Evolutionary conservation across 2,888 invertebrate genomes (phyloP).

Genomic region (Gortyna flavago): DNA sequence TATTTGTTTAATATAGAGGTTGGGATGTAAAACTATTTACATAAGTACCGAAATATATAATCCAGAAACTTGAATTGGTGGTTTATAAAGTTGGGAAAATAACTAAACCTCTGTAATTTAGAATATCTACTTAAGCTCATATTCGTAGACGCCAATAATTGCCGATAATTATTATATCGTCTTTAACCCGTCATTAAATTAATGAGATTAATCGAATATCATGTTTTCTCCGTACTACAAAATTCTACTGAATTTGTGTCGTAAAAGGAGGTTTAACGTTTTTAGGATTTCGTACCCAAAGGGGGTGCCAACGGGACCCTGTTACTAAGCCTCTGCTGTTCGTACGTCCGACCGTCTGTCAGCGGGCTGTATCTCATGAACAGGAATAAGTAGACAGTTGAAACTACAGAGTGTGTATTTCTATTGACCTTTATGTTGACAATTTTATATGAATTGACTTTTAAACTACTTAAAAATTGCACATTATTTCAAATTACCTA

Average conservation of each 20-base stretch:
- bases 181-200: slow-evolving; percentile 15
- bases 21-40: neutral
- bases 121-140: neutral
- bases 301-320: no score
- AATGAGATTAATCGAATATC: slow-evolving; percentile 6
- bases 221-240: slow-evolving; percentile 4
- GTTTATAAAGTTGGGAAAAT: neutral
- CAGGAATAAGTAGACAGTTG: no score
- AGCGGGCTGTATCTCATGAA: no score
- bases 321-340: no score
- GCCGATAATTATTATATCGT: neutral
- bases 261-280: neutral
- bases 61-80: slow-evolving; percentile 17
- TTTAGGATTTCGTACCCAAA: no score
- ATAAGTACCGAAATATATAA: slow-evolving; percentile 7
- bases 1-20: neutral
- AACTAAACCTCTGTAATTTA: neutral
- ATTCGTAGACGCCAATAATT: slow-evolving; percentile 2
- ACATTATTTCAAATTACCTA: no score
- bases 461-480: no score
- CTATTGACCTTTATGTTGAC: no score
- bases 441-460: no score
- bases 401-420: no score
- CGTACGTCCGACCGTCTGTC: no score
- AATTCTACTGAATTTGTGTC: slow-evolving; percentile 1